Base-by-base conservation (phyloP, 2,888 invertebrate species). In the Sisyra terminalis region DNA sequence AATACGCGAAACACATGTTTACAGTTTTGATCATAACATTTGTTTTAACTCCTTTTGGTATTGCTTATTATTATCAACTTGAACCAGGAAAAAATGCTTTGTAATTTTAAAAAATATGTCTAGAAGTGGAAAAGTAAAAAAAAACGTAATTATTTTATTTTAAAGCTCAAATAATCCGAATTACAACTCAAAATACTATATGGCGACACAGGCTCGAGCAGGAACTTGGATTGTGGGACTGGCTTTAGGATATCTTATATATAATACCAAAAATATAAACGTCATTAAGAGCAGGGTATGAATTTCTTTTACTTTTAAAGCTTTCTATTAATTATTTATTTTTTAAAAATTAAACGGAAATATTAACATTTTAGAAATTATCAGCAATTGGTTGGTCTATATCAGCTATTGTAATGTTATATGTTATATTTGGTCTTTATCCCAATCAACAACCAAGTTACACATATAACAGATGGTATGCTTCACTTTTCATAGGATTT, bases 1-100 rank as follows among this genome's bases (percentile, higher is more conserved):
- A 24, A 43, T 14, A 55, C 3, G 56, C 57, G 7, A 49, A 53
- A 24, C n/a, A 42, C 3, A 50, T 56, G 35, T 31, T 55, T 3
- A 39, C 42, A 3, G 11, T 48, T 1, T 44, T 56, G 1, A 44
- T 56, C 3, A 11, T 51, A 11, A 44, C 48, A 4, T 57, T 58
- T 1, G 34, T 57, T 8, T 36, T 49, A 0, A 45, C 47, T 3
- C 56, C 58, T 1, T 49, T 54, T 6, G 38, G 47, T 7, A 47
- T 59, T 35, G 47, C 55, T 24, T 24, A 24, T 7, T 24, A 24
- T 7, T 24, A 24, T 24, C 3, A 24, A 24, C 24, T 24, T 3
- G 24, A 24, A 24, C 24, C 24, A 24, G 24, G 24, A 24, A 24
- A 3, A 24, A 24, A 24, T 24, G 5, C 3, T 5, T 24, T 24